phyloP scores from a whole-genome alignment of 2,797 vertebrate species.

The Anguilla obscura region DNA sequence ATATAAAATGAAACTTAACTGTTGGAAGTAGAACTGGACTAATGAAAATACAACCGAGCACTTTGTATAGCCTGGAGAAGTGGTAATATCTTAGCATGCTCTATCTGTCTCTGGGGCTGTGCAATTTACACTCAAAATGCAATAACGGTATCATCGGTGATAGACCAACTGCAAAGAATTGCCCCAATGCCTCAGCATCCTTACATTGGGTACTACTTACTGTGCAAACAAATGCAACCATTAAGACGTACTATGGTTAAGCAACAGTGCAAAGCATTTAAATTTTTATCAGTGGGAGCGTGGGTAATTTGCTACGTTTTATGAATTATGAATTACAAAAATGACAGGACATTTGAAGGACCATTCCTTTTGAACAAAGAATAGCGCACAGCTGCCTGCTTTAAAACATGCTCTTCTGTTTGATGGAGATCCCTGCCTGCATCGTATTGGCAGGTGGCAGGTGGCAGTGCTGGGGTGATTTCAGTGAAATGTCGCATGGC shows the following conservation, averaged over 20 bases:
- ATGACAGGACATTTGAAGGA: background rate
- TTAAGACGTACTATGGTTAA: background rate
- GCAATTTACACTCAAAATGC: background rate
- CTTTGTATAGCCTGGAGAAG: background rate
- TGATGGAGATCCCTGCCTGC: background rate
- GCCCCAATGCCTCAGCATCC: background rate
- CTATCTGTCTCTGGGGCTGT: background rate
- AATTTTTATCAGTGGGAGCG: background rate
- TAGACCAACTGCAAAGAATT: background rate
- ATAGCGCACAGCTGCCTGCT: background rate
- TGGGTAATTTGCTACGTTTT: background rate
- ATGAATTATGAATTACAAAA: background rate
- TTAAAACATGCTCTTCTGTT: background rate
- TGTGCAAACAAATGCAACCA: background rate
- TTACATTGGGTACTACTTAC: background rate
- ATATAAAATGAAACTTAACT: background rate
- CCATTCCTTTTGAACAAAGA: background rate
- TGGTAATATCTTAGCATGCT: background rate
- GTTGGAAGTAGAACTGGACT: background rate
- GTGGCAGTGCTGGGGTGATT: background rate
- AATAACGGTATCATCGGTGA: background rate
- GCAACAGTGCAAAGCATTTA: background rate
- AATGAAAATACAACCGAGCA: background rate
- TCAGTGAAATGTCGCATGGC: background rate
- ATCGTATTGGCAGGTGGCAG: background rate